A percentile compares a stretch with the other conserved stretches of the same genome.
Evolutionary conservation across 2,113 vertebrate species (phyloP).

Genomic region (Alligator mississippiensis): DNA sequence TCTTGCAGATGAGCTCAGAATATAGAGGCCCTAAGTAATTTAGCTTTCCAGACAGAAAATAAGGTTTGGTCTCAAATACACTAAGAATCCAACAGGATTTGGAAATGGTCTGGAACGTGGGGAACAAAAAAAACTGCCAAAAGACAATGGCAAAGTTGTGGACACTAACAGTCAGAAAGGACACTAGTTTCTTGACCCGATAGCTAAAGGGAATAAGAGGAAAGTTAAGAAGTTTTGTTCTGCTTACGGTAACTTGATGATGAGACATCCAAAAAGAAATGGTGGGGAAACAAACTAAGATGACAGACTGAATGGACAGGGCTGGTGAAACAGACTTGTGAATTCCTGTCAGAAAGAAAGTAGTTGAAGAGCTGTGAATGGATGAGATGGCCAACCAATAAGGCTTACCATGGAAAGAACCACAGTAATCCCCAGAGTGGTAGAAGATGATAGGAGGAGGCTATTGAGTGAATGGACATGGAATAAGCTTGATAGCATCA

Average conservation of each 20-base stretch:
- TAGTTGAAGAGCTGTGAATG: neutral
- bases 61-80: neutral
- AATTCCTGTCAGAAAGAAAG: neutral
- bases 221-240: neutral
- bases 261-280: neutral
- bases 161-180: neutral
- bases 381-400: neutral
- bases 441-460: neutral
- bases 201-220: neutral
- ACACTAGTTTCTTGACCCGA: neutral
- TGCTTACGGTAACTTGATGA: neutral
- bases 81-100: neutral
- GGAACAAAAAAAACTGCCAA: neutral
- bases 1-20: neutral
- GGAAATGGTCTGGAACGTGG: neutral
- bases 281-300: neutral
- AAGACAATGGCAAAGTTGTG: neutral
- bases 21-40: conserved; percentile 7
- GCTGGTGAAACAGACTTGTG: neutral
- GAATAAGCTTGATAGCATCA: neutral
- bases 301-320: neutral
- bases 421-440: neutral
- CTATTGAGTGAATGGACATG: neutral
- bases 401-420: neutral
- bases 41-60: neutral